A percentile compares a stretch with the other conserved stretches of the same genome.
Conservation (phyloP, 2,797 vertebrate species). For the Poecilia picta region DNA sequence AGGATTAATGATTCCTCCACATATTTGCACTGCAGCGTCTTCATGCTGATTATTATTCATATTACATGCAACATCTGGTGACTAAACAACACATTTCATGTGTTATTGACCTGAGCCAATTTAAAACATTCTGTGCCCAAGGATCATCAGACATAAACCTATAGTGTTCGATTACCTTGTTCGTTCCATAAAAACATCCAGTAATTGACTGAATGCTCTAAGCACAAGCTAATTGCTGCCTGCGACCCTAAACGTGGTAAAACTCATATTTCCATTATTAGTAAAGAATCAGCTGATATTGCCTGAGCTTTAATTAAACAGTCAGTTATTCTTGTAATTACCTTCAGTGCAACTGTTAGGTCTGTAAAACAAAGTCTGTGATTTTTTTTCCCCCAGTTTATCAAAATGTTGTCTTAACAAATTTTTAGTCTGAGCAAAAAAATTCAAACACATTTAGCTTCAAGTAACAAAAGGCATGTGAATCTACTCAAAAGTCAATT, state of each 20-base stretch:
- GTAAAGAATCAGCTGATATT: slow-evolving; percentile 4
- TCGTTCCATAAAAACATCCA: slow-evolving; percentile 6
- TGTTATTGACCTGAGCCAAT: slow-evolving; percentile 18
- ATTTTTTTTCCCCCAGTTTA: background rate
- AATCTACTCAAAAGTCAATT: background rate
- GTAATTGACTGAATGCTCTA: slow-evolving; percentile 16
- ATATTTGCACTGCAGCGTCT: background rate
- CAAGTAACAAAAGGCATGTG: background rate
- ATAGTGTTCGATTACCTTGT: slow-evolving; percentile 4
- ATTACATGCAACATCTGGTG: slow-evolving; percentile 3
- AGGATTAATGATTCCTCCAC: slow-evolving; percentile 1
- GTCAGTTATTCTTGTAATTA: slow-evolving; percentile 13
- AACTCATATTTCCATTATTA: slow-evolving; percentile 14
- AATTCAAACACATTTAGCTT: background rate
- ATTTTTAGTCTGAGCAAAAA: background rate
- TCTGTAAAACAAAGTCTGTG: background rate
- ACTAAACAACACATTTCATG: slow-evolving; percentile 9
- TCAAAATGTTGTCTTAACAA: background rate
- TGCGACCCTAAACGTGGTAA: slow-evolving; percentile 20
- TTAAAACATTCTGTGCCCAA: slow-evolving; percentile 11
- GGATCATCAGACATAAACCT: background rate
- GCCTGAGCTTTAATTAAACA: slow-evolving; percentile 18
- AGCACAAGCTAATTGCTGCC: slow-evolving; percentile 25
- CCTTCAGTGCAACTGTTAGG: background rate
- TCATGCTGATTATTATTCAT: background rate